phyloP scores from a whole-genome alignment of 2,888 invertebrate species.

The Drosophila neonasuta region DNA sequence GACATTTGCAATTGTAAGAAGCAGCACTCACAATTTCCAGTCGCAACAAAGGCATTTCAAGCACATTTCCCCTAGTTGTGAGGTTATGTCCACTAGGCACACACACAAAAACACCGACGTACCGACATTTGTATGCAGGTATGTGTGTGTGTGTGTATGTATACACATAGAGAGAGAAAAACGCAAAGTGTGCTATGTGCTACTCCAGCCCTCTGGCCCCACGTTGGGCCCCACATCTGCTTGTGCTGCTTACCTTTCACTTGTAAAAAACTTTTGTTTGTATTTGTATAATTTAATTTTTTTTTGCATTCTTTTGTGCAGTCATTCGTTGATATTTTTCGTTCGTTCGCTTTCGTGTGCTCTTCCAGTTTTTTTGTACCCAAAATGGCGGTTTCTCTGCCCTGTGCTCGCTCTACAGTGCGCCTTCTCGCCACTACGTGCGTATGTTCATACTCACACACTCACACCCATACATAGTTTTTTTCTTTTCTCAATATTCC shows the following conservation, averaged over 20 bases:
- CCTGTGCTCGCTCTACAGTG: constrained; percentile 17
- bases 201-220: constrained; percentile 31
- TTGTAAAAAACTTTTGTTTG: constrained; percentile 60
- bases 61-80: constrained; percentile 69
- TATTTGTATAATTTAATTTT: constrained; percentile 60
- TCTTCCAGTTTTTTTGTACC: constrained; percentile 61
- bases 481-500: constrained; percentile 63
- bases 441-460: constrained; percentile 35
- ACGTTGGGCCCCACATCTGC: constrained; percentile 40
- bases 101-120: constrained; percentile 19
- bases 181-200: constrained; percentile 35
- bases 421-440: constrained; percentile 30
- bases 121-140: constrained; percentile 3
- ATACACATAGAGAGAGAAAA: constrained; percentile 28
- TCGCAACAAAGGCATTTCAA: constrained; percentile 47
- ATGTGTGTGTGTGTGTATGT: constrained; percentile 1
- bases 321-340: constrained; percentile 69
- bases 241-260: constrained; percentile 60
- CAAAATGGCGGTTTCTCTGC: constrained; percentile 70
- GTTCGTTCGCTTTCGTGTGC: constrained; percentile 51
- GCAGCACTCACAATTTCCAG: constrained; percentile 38
- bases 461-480: constrained; percentile 22
- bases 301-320: constrained; percentile 65
- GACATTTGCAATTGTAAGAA: constrained; percentile 37
- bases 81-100: constrained; percentile 61